A percentile compares a stretch with the other conserved stretches of the same genome.
phyloP scores from a whole-genome alignment of 2,113 vertebrate genomes.

The Plecotus auritus region DNA sequence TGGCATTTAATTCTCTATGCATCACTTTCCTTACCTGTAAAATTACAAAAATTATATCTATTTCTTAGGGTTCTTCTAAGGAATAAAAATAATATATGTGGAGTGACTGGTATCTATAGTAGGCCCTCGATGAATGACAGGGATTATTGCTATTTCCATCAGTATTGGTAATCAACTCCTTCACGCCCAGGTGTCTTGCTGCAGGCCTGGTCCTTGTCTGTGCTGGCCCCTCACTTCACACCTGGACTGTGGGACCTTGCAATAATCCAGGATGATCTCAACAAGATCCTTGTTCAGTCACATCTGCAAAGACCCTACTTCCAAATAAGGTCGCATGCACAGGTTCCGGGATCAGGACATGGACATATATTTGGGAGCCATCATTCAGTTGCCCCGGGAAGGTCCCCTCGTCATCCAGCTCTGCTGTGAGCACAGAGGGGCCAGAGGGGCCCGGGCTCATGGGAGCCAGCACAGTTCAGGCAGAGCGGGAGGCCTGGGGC shows the following conservation, averaged over 20 bases:
- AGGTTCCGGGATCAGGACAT: neutral
- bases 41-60: neutral
- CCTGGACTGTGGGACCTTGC: neutral
- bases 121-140: neutral
- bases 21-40: neutral
- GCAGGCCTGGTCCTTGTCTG: neutral
- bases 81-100: neutral
- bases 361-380: rapidly evolving
- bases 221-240: neutral
- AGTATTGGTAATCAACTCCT: neutral
- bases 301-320: neutral
- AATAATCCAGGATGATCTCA: too few species aligned
- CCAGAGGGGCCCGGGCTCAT: rapidly evolving
- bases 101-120: neutral
- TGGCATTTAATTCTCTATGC: neutral
- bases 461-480: rapidly evolving
- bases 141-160: neutral
- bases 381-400: rapidly evolving
- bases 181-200: neutral
- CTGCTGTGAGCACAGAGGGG: neutral
- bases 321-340: neutral
- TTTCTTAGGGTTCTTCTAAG: neutral
- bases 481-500: too few species aligned
- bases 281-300: neutral
- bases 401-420: too few species aligned